Base-by-base conservation (phyloP, 2,888 invertebrate genomes). In the Scaptomyza parva region DNA sequence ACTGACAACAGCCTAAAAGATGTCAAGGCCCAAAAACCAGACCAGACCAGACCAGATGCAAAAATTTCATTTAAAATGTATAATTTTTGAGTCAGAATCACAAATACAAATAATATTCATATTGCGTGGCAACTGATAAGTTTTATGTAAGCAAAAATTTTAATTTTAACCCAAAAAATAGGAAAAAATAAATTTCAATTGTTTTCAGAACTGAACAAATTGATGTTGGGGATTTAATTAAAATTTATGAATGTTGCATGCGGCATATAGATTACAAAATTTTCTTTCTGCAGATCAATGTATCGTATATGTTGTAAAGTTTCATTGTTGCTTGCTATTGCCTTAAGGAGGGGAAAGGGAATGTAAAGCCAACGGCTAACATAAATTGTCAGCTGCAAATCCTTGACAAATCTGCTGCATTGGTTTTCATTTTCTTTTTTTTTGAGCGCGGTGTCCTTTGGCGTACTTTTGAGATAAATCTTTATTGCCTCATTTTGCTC, bases 401-500 rank as follows among this genome's bases (percentile, higher is more conserved):
- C 84, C 84, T 73, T 86, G 79, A 84, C 86, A 86, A 84, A 84
- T 84, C 84, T 79, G 79, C 78, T 76, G 86, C 85, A 82, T 82
- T 85, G 79, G 62, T 66, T 68, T 61, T 35, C 35, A 35, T 35
- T 60, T 35, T 24, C 35, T 17, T 26, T 18, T 8, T 4, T 17
- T 40, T 62, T 22, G 11, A 2, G 22, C 67, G 63, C 76, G 76
- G 59, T 67, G 61, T 78, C 66, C 69, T 70, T 70, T 66, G 37
- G 58, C 58, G 65, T 65, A 48, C 43, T 40, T 39, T 55, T 35
- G 35, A 86, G 76, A 86, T 85, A 85, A 85, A 85, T 85, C 87
- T 85, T 85, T 85, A 86, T 85, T 85, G 83, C 76, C 85, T 82
- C 85, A 86, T 86, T 86, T 80, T 73, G 83, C 85, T 76, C 67